A percentile compares a stretch with the other conserved stretches of the same genome.
phyloP scores from a whole-genome alignment of 2,797 vertebrate genomes.

The Cryptoprocta ferox region DNA sequence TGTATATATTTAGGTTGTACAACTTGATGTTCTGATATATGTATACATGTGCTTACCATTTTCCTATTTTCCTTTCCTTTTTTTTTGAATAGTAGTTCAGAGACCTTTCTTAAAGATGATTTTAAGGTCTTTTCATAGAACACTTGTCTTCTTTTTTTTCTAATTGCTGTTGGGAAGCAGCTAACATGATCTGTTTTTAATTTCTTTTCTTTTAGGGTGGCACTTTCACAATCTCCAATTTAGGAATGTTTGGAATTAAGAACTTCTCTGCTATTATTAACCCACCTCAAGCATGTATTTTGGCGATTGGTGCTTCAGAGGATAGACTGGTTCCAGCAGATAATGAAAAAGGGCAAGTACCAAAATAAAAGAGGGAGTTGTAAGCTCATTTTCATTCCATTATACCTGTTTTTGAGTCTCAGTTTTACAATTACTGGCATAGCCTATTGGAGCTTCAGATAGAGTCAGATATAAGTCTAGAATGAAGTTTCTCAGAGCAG shows the following conservation, averaged over 20 bases:
- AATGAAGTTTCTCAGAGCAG: not conserved
- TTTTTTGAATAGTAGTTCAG: not conserved
- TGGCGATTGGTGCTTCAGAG: constrained; percentile 96
- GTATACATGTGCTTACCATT: not conserved
- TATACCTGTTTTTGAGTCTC: not conserved
- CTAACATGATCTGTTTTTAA: constrained; percentile 39
- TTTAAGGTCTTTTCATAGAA: constrained; percentile 34
- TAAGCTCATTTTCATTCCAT: not conserved
- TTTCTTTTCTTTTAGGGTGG: constrained; percentile 90
- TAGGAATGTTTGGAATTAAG: constrained; percentile 99
- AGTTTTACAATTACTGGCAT: constrained; percentile 12
- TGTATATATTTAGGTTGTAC: not conserved
- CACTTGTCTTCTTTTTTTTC: not conserved
- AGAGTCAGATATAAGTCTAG: not conserved
- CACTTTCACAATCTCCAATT: constrained; percentile 98
- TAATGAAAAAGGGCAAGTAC: constrained; percentile 95
- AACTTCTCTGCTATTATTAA: constrained; percentile 99
- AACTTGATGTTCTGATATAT: not conserved
- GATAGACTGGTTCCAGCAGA: constrained; percentile 95
- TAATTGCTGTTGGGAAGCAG: not conserved
- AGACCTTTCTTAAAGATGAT: constrained; percentile 44
- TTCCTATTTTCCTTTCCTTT: not conserved
- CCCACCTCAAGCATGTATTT: constrained; percentile 98
- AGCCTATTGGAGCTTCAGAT: not conserved
- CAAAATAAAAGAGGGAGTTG: not conserved